Conservation (phyloP, 37 sponge, comb jelly and placozoan genomes). For the Aphrocallistes beatrix region DNA sequence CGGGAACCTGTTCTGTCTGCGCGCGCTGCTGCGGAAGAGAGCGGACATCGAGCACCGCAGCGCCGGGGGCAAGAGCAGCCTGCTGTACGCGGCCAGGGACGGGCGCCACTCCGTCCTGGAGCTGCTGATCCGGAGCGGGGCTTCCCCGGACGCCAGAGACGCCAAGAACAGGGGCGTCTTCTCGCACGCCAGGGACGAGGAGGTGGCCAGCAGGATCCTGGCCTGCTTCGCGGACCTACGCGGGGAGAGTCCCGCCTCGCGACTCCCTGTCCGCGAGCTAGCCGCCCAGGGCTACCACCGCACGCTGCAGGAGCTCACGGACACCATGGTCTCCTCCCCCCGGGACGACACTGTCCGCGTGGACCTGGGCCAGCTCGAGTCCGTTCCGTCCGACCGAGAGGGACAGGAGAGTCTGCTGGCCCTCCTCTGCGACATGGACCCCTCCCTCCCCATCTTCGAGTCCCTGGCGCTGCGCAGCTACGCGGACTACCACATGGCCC, state of each 20-base stretch:
- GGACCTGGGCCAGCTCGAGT: neutral
- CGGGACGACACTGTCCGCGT: neutral
- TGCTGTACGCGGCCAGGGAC: neutral
- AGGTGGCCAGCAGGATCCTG: neutral
- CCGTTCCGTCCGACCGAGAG: neutral
- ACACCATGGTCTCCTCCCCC: neutral
- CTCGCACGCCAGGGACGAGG: constrained; percentile 16
- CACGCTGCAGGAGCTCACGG: neutral
- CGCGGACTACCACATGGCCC: neutral
- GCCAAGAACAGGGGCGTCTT: neutral
- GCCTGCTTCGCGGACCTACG: neutral
- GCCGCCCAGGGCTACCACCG: neutral
- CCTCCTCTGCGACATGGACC: neutral
- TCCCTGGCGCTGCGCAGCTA: neutral
- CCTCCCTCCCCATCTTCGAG: neutral
- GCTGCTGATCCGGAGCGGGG: neutral
- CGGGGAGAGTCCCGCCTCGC: neutral
- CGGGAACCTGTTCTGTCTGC: neutral
- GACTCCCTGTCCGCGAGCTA: neutral
- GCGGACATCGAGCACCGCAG: neutral
- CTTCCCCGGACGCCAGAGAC: neutral
- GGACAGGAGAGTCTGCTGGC: neutral
- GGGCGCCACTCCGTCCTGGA: neutral
- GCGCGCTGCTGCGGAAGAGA: neutral
- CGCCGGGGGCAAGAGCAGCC: neutral